Evolutionary conservation across 2,888 invertebrate species (phyloP), one percentile per base, ranked within the genome.

Genomic region (Cyrtodaria siliqua): DNA sequence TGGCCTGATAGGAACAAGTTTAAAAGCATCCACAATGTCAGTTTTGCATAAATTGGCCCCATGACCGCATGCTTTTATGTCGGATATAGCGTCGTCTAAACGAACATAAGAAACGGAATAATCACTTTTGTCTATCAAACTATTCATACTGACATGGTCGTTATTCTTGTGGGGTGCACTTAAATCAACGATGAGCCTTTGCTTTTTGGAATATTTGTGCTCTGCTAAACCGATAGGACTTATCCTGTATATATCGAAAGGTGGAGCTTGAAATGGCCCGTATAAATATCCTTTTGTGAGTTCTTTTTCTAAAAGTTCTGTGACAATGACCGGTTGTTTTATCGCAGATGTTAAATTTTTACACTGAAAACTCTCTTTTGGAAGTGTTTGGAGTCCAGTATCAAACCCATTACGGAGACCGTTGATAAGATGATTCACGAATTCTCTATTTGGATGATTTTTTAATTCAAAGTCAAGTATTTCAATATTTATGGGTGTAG

Each of bases 101-200:
- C 42, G 53, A 1, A 82, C 77, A 63, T 81, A 81, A 0, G 60
- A 42, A 27, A 79, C 47, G 12, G 63, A 62, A 53, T 63, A 76
- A 6, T 53, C n/a, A 16, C 75, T 66, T 70, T 83, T 80, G 52
- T 70, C 68, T 20, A 83, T 83, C 18, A 83, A 26, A 12, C 68
- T 59, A 38, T 78, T 83, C 2, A 83, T 55, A 29, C 82, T 83
- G 14, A 23, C 24, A 24, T 77, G 52, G 9, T 42, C n/a, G 18
- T 14, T 6, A 50, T 69, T 52, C 12, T 82, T 57, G 59, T 80
- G 82, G 14, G 82, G 80, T 1, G 80, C 57, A 12, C 78, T 82
- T 2, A 81, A 18, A 60, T 84, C 84, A 1, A 82, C 57, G 3
- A 82, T 84, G 0, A 84, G 44, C 8, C 81, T 47, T 57, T 78